Evolutionary conservation across 2,113 vertebrate species (phyloP), one percentile per base, ranked within the genome.

Genomic region (Cheilinus undulatus): DNA sequence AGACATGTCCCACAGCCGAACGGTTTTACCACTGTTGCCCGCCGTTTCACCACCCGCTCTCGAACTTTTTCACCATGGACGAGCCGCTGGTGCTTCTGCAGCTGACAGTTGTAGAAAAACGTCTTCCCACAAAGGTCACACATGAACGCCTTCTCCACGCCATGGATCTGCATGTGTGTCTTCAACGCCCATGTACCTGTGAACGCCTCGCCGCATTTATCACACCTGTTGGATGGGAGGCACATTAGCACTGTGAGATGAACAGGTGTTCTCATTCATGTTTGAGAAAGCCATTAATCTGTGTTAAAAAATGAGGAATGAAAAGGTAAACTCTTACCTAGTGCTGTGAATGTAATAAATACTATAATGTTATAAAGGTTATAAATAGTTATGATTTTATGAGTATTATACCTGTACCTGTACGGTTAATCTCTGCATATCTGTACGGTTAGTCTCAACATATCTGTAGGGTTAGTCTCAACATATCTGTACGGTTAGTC

Each of bases 91-190:
- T 92, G 90, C 36, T 90, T 89, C 83, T 82, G 89, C 65, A 92
- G 82, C 80, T 90, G 89, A 30, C 90, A 92, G 80, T 92, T 92
- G 73, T 92, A 92, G 79, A 90, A 89, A 12, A 92, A 91, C 0
- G 89, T 88, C 58, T 90, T 89, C 1, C 89, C 89, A 3, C 90
- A 92, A 14, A 80, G 73, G 62, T 91, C 89, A 3, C 90, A 92
- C 87, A 91, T 89, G 69, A 91, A 92, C 0, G 85, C 85, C 26
- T 91, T 91, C 58, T 83, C 86, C 27, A 86, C 65, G 4, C 88
- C 89, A 2, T 92, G 91, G 8, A 90, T 82, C 69, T 89, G 76
- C 88, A 86, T 89, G 84, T 92, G 91, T 17, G 75, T 84, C 71
- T 91, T 90, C 78, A 92, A 76, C 34, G 88, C 87, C 88, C 88